phyloP scores from a whole-genome alignment of 2,113 vertebrate genomes.

The Telmatochromis brichardi region DNA sequence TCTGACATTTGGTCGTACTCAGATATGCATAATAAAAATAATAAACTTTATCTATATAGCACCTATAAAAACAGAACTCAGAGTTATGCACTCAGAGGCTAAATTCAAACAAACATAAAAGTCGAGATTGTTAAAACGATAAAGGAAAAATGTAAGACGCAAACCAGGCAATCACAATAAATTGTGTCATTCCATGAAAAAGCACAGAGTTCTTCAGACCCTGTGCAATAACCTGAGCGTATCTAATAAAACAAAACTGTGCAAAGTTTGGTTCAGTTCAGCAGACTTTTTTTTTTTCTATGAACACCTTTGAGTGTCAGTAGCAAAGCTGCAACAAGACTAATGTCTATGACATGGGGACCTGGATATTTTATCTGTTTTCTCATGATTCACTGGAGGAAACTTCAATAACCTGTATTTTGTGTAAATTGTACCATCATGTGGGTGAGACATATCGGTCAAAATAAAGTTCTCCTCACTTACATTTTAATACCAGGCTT shows the following conservation, averaged over 20 bases:
- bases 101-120: not conserved
- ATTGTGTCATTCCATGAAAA: not conserved
- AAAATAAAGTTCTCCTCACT: not conserved
- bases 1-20: not conserved
- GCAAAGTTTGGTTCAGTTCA: not conserved
- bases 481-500: not conserved
- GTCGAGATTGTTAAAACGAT: not conserved
- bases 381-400: not conserved
- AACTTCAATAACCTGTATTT: not conserved
- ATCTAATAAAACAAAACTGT: not conserved
- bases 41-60: not conserved
- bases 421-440: not conserved
- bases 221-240: not conserved
- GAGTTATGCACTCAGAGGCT: not conserved
- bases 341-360: not conserved
- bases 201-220: not conserved
- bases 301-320: not conserved
- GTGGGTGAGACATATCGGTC: fast-evolving
- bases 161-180: not conserved
- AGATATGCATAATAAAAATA: not conserved
- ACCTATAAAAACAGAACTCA: not conserved
- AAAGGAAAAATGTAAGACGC: not conserved
- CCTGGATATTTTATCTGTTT: not conserved
- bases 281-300: not conserved
- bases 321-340: not conserved